Base-by-base conservation (phyloP, 1,140 invertebrate genomes). In the Ganaspis sp. region DNA sequence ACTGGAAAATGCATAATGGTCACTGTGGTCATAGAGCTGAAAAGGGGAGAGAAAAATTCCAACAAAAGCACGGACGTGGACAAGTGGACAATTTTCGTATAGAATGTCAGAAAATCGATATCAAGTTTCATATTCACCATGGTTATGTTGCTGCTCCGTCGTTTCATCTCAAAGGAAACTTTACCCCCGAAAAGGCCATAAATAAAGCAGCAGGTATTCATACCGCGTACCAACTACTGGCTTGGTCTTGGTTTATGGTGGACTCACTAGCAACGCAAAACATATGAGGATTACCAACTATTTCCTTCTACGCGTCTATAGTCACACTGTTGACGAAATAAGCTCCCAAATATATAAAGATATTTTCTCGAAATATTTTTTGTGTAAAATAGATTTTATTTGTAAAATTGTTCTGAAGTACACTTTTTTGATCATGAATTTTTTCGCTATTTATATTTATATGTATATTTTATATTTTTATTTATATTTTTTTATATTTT, bases 141-240 rank as follows among this genome's bases (percentile, higher is more conserved):
- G 54, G 71, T 78, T 73, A 76, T 49, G 58, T 74, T 77, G 78
- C 34, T 69, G 75, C 53, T 70, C 37, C 37, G 42, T 77, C 69
- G 42, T 73, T n/a, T 26, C 11, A 34, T 77, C 76, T 45, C 69
- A 76, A 78, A 58, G 64, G 53, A 58, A 84, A 71, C 79, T 81
- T 77, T 71, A 76, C 9, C 76, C 70, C 23, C 53, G 74, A 53
- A 78, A 78, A 72, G 73, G 70, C 72, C 75, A 83, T 85, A 85
- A 85, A 84, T 85, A 85, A 85, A 83, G 79, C 64, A 71, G 45
- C 21, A 17, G 77, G 81, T 82, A 84, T 84, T 84, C 83, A 77
- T 76, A 78, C 74, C 69, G 77, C 83, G 76, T 84, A 78, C 74
- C 53, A 78, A 78, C 77, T 58, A 26, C 42, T 45, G 19, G 9